These are phyloP conservation scores for Corapipo altera DNA, from an alignment of 2,113 vertebrate species.

Conservation along the genomic window DNA sequence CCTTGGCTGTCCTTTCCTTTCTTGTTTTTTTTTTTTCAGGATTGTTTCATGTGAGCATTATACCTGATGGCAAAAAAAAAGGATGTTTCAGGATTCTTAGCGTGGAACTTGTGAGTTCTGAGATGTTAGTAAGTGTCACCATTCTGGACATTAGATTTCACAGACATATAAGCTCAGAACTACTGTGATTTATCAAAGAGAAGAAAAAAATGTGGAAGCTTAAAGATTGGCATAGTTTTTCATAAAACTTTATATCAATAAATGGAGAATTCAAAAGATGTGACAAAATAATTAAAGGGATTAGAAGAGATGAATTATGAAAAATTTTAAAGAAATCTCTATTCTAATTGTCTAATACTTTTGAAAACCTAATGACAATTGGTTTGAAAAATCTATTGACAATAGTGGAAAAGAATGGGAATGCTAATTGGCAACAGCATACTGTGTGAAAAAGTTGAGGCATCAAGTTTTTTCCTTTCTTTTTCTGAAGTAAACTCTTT, in stretches of 20 bases:
- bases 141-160: neutral
- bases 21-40: neutral
- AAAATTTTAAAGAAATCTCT: neutral
- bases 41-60: neutral
- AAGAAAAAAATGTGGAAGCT: neutral
- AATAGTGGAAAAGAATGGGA: neutral
- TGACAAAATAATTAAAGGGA: constrained; percentile 19
- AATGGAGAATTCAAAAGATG: neutral
- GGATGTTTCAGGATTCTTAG: neutral
- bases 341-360: neutral
- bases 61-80: neutral
- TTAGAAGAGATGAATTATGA: neutral
- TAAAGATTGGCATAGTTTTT: neutral
- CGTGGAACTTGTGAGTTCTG: neutral
- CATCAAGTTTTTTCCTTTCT: neutral
- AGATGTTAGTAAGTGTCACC: neutral
- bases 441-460: neutral
- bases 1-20: neutral
- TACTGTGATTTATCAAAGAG: neutral
- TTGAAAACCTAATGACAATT: neutral
- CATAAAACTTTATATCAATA: neutral
- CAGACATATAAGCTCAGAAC: neutral
- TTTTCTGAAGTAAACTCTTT: neutral
- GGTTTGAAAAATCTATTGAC: neutral
- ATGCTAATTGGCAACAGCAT: neutral